phyloP scores from a whole-genome alignment of 2,113 vertebrate species.

The Mugil cephalus region DNA sequence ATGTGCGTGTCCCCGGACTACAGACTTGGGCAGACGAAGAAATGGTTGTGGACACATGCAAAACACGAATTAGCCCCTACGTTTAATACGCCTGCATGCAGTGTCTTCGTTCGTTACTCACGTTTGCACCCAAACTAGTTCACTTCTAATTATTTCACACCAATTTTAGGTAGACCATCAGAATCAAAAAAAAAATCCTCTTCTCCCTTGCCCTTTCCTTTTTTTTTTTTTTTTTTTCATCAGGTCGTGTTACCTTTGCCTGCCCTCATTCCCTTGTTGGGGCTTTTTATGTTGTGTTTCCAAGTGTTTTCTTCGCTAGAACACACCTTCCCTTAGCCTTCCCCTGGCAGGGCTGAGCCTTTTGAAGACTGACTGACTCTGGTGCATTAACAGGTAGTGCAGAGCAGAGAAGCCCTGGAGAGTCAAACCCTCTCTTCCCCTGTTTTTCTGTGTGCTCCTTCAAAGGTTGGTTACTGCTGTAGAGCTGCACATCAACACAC shows the following conservation, averaged over 20 bases:
- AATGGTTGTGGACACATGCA: no score
- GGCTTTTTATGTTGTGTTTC: conserved; percentile 58
- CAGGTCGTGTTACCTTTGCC: conserved; percentile 43
- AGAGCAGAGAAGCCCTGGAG: conserved; percentile 50
- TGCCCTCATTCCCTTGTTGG: conserved; percentile 28
- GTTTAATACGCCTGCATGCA: conserved; percentile 44
- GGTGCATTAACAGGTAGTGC: conserved; percentile 69
- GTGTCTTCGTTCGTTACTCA: conserved; percentile 50
- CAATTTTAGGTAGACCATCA: conserved; percentile 65
- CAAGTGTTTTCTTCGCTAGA: conserved; percentile 47
- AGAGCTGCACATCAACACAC: conserved; percentile 53
- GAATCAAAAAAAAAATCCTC: conserved; percentile 10
- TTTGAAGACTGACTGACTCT: conserved; percentile 72
- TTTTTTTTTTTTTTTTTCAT: conserved; percentile 31
- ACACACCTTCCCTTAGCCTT: conserved; percentile 38
- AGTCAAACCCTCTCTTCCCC: conserved; percentile 54
- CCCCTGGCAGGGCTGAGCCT: conserved; percentile 52
- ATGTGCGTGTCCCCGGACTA: no score
- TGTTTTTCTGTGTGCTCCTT: conserved; percentile 66
- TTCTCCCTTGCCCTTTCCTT: conserved; percentile 12
- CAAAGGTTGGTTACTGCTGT: conserved; percentile 46
- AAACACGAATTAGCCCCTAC: not conserved
- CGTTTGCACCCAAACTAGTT: conserved; percentile 27
- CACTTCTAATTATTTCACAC: conserved; percentile 36
- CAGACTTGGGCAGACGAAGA: no score